These are phyloP conservation scores for Anhinga anhinga DNA, from an alignment of 2,113 vertebrate species.

Conservation along the genomic window DNA sequence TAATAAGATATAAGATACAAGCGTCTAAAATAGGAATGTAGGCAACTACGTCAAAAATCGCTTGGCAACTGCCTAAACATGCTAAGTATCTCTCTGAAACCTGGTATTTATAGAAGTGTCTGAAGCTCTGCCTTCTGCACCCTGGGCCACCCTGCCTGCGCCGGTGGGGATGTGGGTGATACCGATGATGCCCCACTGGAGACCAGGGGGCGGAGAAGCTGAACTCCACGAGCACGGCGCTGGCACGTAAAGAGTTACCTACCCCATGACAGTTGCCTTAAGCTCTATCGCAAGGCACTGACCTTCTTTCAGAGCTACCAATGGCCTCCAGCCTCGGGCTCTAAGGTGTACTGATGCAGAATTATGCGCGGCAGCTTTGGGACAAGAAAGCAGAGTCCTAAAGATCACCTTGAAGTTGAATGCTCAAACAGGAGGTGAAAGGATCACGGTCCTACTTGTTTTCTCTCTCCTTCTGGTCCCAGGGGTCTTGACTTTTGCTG, in stretches of 20 bases:
- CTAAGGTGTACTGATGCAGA: neutral
- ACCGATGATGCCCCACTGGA: fast-evolving
- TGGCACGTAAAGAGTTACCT: neutral
- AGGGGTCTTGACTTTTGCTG: neutral
- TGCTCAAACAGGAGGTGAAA: neutral
- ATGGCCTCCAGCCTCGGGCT: neutral
- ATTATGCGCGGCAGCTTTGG: neutral
- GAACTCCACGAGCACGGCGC: neutral
- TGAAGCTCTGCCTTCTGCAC: neutral
- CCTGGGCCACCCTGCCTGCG: too few species aligned
- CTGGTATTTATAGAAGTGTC: neutral
- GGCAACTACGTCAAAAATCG: neutral
- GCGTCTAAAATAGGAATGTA: neutral
- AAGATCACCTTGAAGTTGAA: neutral
- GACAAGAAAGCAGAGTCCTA: neutral
- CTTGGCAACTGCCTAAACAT: neutral
- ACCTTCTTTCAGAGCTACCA: neutral
- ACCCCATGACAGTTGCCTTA: neutral
- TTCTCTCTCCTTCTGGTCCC: neutral
- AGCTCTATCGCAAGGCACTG: neutral
- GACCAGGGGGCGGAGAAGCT: too few species aligned
- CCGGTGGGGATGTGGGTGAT: fast-evolving
- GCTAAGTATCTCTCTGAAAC: neutral
- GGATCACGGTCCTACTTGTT: neutral
- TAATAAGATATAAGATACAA: neutral